phyloP scores from a whole-genome alignment of 2,113 vertebrate genomes.

The Pteropus alecto region DNA sequence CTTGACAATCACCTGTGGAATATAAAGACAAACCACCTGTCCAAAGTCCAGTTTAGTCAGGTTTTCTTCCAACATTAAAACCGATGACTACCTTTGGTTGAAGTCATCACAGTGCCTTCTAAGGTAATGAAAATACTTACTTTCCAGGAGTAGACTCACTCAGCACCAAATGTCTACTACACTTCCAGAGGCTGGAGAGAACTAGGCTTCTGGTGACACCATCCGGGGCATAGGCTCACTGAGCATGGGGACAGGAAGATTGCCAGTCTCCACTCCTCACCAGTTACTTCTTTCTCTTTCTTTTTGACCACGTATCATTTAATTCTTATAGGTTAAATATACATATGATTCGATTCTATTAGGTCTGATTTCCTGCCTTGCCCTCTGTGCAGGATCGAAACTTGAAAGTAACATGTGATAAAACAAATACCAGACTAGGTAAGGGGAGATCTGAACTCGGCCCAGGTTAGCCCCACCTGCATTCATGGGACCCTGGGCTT shows the following conservation, averaged over 20 bases:
- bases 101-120: neutral
- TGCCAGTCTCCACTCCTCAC: neutral
- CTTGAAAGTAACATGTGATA: neutral
- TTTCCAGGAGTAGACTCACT: neutral
- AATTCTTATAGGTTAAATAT: neutral
- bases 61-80: neutral
- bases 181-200: neutral
- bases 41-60: neutral
- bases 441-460: neutral
- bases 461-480: neutral
- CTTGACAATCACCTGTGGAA: neutral
- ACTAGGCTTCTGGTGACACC: too few relatives aligned
- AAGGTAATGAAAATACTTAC: neutral
- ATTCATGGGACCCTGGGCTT: too few relatives aligned
- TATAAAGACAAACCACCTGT: slow-evolving; percentile 1
- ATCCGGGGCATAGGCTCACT: neutral
- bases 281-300: neutral
- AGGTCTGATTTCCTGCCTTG: neutral
- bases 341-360: neutral
- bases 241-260: neutral
- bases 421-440: neutral
- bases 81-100: neutral
- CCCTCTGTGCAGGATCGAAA: neutral
- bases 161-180: neutral
- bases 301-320: neutral